A percentile compares a stretch with the other conserved stretches of the same genome.
Conservation (phyloP, 2,888 invertebrate genomes). For the Empis livida region DNA sequence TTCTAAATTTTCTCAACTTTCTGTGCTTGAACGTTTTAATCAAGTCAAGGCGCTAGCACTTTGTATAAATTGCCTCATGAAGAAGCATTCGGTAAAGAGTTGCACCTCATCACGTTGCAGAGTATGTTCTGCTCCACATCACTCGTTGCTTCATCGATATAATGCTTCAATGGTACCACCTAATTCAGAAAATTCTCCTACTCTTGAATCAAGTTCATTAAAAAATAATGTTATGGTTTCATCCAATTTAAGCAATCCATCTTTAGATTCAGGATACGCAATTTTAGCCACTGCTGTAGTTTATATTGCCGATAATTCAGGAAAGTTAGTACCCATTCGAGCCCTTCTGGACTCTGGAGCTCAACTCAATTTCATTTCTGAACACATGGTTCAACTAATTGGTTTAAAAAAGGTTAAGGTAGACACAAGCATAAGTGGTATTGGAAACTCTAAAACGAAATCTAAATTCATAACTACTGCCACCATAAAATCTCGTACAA, state of each 20-base stretch:
- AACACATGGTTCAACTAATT: background rate
- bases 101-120: conserved; percentile 4
- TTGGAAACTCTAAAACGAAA: background rate
- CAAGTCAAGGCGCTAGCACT: background rate
- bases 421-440: background rate
- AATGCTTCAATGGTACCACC: background rate
- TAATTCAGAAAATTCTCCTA: background rate
- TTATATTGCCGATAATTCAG: background rate
- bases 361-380: background rate
- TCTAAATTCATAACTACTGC: background rate
- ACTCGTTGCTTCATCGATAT: conserved; percentile 3
- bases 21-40: background rate
- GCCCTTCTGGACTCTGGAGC: background rate
- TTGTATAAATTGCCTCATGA: conserved; percentile 5
- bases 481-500: background rate
- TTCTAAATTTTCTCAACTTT: background rate
- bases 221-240: background rate
- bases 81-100: conserved; percentile 1
- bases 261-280: background rate
- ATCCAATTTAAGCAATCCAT: background rate
- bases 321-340: background rate
- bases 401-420: background rate
- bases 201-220: background rate
- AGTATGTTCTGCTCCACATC: conserved; percentile 3
- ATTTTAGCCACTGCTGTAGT: background rate